Percentiles rank a stretch among this genome's conserved stretches.
phyloP scores from a whole-genome alignment of 92 coral and sea anemone species.

The Phenganax subtilis region DNA sequence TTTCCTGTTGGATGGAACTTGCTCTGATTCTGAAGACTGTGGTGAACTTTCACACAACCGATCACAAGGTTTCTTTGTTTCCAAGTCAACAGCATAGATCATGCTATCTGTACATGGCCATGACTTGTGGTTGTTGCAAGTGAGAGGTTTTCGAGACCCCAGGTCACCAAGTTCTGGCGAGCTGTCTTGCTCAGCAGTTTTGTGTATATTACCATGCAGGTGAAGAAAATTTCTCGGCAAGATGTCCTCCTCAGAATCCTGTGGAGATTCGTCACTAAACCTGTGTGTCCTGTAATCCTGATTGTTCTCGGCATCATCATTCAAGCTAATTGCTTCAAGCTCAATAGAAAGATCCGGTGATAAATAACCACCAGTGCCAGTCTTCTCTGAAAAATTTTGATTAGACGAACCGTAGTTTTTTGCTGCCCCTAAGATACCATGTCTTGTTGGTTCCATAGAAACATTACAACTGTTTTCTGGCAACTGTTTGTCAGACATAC shows the following conservation, averaged over 20 bases:
- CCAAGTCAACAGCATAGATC: not conserved
- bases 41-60: not conserved
- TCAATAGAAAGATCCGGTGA: not conserved
- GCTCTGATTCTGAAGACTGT: conserved; percentile 8
- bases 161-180: too few relatives aligned
- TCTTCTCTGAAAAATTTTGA: not conserved
- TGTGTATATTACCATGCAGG: not conserved
- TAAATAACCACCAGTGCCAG: not conserved
- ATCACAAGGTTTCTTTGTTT: not conserved
- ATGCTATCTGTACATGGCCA: conserved; percentile 2
- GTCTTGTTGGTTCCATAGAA: too few relatives aligned
- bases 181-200: too few relatives aligned
- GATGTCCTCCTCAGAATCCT: not conserved
- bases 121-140: not conserved
- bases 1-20: not conserved
- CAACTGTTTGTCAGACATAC: too few relatives aligned
- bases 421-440: too few relatives aligned
- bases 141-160: too few relatives aligned
- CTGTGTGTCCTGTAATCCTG: not conserved
- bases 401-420: not conserved
- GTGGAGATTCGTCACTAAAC: not conserved
- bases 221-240: not conserved
- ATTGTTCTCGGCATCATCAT: not conserved
- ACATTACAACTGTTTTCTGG: too few relatives aligned
- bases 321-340: not conserved